These are phyloP conservation scores for Ptilonorhynchus violaceus DNA, from an alignment of 2,113 vertebrate species.

Conservation along the genomic window DNA sequence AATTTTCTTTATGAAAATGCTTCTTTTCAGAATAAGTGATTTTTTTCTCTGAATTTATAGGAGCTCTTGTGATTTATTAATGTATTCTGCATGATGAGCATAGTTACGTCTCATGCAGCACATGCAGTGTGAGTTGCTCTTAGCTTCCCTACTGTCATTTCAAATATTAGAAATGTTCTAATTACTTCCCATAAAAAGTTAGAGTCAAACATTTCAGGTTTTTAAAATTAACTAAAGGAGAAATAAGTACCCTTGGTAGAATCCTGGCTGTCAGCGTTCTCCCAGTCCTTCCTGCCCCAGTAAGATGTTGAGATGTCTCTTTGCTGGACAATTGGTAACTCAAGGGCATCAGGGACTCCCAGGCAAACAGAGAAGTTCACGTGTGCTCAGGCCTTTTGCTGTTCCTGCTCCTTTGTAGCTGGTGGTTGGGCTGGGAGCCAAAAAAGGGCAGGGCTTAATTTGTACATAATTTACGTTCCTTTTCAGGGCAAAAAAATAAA, in stretches of 20 bases:
- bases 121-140: background rate
- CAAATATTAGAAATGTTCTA: background rate
- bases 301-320: background rate
- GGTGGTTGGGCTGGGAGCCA: constrained; percentile 5
- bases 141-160: background rate
- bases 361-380: background rate
- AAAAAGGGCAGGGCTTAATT: constrained; percentile 40
- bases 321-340: background rate
- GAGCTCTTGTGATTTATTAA: background rate
- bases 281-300: background rate
- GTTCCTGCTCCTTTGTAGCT: background rate
- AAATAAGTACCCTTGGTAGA: background rate
- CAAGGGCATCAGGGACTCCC: background rate
- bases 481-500: background rate
- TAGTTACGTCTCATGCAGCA: background rate
- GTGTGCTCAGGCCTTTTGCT: background rate
- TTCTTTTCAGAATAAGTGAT: background rate
- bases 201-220: background rate
- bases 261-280: background rate
- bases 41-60: background rate
- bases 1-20: background rate
- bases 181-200: background rate
- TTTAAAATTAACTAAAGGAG: background rate
- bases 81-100: background rate
- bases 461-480: background rate